Base-by-base conservation (phyloP, 2,888 invertebrate species). In the Spilarctia lutea region DNA sequence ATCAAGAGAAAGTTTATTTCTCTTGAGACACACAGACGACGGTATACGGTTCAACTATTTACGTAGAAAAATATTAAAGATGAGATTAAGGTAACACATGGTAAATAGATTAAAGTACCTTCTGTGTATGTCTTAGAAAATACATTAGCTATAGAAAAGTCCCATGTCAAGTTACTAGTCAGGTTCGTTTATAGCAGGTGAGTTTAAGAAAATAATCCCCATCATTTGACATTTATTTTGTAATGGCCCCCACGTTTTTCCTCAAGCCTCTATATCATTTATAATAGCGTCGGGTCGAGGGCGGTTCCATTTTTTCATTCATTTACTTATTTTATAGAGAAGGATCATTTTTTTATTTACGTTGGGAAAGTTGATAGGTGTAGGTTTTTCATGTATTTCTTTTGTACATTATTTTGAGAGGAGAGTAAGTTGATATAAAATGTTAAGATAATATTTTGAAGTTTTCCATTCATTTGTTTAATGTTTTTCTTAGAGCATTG, bases 121-220 rank as follows among this genome's bases (percentile, higher is more conserved):
- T 30, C 16, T 30, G 6, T 18, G 30, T 18, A 63, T 18, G 30
- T 30, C 18, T 30, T 63, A 77, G 72, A 65, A 75, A 72, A 75
- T 76, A 73, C 63, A 70, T 39, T 70, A 52, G n/a, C 33, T 70
- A 72, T 77, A 81, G 63, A 71, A 71, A 67, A 60, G 27, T 60
- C 69, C 60, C 35, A 66, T 65, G 78, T 81, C 81, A 82, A 81
- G 80, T 80, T 66, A 76, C 78, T 71, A 71, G 81, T 76, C 80
- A 73, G 68, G 72, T 68, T 68, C 20, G n/a, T 11, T 63, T 75
- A 67, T 83, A 79, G 65, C 80, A 75, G 75, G 73, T 73, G 39
- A 66, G 72, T 65, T 72, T 73, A 20, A 8, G 65, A 73, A 80
- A 80, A 77, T 81, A 84, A 83, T 81, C 13, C 30, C 24, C 13